Evolutionary conservation across 2,797 vertebrate species (phyloP), one percentile per base, ranked within the genome.

Genomic region (Micromesistius poutassou): DNA sequence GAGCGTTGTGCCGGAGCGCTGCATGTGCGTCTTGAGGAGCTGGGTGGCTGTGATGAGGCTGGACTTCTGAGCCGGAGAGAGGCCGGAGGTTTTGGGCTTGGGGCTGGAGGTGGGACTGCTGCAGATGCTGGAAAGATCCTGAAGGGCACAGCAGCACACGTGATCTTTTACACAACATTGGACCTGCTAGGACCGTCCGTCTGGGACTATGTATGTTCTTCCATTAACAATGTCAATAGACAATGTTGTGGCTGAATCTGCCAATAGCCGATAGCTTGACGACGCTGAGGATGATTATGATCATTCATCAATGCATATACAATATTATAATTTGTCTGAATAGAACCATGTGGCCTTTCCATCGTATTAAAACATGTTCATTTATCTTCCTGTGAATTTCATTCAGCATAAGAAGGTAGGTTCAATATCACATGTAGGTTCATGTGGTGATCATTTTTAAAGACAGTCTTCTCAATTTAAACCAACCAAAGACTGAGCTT

Each of bases 21-120:
- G 97, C 93, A 96, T 92, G 74, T 95, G 97, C 71, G 97, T 96
- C 93, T 97, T 98, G 71, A 98, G 94, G 73, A 97, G 92, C 91
- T 96, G 97, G 0, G 96, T 92, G 77, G 95, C 91, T 35, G 95
- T 94, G 19, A 95, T 93, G 78, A 95, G 95, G 85, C 94, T 94
- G 81, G 96, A 94, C 87, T 98, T 99, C 91, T 97, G 97, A 25
- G 95, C 90, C 0, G 96, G 95, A 40, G 97, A 91, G 85, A 97
- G 85, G 0, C 95, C 89, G 0, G 94, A 93, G 10, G 95, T 93
- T 90, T 97, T 98, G 50, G 96, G 94, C 92, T 99, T 99, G 77
- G 97, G 98, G 88, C 97, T 98, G 40, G 96, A 98, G 0, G 97
- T 96, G 73, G 97, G 97, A 88, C 98, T 98, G 90, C 97, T 99